Conservation (phyloP, 2,888 invertebrate genomes). For the Scaptomyza polygonia region DNA sequence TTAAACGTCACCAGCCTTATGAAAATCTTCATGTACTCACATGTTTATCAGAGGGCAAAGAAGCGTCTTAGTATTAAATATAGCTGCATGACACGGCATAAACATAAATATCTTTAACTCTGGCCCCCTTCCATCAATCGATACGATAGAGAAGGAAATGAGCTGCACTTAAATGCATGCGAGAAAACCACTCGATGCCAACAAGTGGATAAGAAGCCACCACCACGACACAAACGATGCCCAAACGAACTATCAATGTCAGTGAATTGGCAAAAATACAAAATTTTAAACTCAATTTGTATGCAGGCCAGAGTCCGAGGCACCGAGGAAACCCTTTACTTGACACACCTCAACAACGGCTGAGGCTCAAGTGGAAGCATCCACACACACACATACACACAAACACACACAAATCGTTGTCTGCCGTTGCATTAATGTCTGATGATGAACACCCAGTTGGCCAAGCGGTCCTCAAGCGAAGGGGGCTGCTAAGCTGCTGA, state of each 20-base stretch:
- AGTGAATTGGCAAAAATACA: slow-evolving; percentile 76
- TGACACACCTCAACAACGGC: slow-evolving; percentile 77
- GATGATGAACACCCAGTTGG: slow-evolving; percentile 74
- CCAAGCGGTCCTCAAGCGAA: slow-evolving; percentile 25
- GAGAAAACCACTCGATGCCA: slow-evolving; percentile 79
- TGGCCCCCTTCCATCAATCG: slow-evolving; percentile 48
- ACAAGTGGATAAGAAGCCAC: slow-evolving; percentile 81
- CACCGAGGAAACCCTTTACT: slow-evolving; percentile 74
- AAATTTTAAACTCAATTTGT: slow-evolving; percentile 77
- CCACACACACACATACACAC: slow-evolving; percentile 24
- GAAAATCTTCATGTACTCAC: background rate
- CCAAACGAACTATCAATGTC: slow-evolving; percentile 81
- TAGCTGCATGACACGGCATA: slow-evolving; percentile 67
- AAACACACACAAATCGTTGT: slow-evolving; percentile 27
- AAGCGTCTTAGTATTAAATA: slow-evolving; percentile 59
- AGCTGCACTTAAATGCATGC: slow-evolving; percentile 78
- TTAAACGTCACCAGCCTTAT: background rate
- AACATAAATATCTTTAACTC: slow-evolving; percentile 37
- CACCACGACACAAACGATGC: slow-evolving; percentile 79
- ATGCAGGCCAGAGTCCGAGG: slow-evolving; percentile 65
- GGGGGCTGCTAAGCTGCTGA: slow-evolving; percentile 62
- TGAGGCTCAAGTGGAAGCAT: slow-evolving; percentile 67
- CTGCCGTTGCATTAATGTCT: slow-evolving; percentile 73
- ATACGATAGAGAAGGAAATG: slow-evolving; percentile 76
- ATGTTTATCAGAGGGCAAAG: slow-evolving; percentile 13